These are phyloP conservation scores for Alviniconcha marisindica DNA, from an alignment of 1,140 invertebrate genomes.

Conservation along the genomic window DNA sequence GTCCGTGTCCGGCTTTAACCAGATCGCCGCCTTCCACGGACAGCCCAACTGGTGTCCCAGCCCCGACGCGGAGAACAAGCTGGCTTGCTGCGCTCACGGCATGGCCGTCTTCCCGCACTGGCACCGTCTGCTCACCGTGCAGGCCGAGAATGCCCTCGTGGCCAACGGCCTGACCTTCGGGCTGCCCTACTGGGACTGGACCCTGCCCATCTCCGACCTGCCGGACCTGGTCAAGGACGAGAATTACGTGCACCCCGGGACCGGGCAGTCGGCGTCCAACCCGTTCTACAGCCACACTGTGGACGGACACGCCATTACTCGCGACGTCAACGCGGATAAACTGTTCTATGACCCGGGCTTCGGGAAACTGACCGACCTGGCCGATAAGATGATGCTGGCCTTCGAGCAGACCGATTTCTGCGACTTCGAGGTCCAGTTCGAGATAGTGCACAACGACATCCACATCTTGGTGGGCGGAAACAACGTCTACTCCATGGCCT, in stretches of 20 bases:
- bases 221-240: slow-evolving; percentile 35
- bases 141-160: slow-evolving; percentile 25
- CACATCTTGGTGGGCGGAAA: slow-evolving; percentile 49
- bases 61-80: slow-evolving; percentile 35
- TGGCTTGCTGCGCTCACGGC: slow-evolving; percentile 48
- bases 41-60: slow-evolving; percentile 38
- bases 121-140: slow-evolving; percentile 51
- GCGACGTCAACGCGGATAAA: slow-evolving; percentile 26
- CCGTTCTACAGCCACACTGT: slow-evolving; percentile 43
- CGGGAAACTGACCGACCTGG: slow-evolving; percentile 38
- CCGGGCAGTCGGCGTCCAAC: slow-evolving; percentile 29
- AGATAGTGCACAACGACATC: slow-evolving; percentile 53
- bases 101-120: slow-evolving; percentile 53
- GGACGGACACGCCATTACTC: background rate
- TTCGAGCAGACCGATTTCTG: slow-evolving; percentile 55
- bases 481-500: slow-evolving; percentile 51
- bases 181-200: slow-evolving; percentile 57
- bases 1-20: slow-evolving; percentile 41
- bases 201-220: slow-evolving; percentile 37
- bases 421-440: slow-evolving; percentile 53
- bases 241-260: slow-evolving; percentile 43
- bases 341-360: slow-evolving; percentile 38
- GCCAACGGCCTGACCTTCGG: slow-evolving; percentile 22
- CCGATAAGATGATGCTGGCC: slow-evolving; percentile 46
- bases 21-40: slow-evolving; percentile 46